Evolutionary conservation across 2,797 vertebrate genomes (phyloP).

Genomic region (Anniella stebbinsi): DNA sequence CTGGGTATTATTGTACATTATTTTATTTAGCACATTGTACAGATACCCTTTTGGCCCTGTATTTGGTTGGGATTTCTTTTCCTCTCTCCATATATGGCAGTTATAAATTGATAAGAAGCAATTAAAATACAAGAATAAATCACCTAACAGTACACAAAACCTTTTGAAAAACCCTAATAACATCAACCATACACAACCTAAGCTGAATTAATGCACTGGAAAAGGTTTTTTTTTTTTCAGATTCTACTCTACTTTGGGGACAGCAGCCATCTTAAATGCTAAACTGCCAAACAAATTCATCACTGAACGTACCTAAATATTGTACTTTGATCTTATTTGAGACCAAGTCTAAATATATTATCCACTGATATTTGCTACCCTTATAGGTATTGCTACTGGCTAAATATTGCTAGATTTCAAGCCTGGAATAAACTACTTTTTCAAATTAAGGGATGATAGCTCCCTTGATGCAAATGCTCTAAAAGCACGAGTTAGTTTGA

Average conservation of each 20-base stretch:
- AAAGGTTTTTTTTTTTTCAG: not conserved
- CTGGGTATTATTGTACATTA: not conserved
- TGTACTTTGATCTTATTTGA: not conserved
- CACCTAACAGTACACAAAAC: not conserved
- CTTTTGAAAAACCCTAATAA: not conserved
- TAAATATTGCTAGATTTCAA: not conserved
- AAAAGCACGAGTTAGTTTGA: too few species aligned
- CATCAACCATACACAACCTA: not conserved
- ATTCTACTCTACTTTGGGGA: too few species aligned
- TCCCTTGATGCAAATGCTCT: too few species aligned
- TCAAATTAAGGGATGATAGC: not conserved
- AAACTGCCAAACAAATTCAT: too few species aligned
- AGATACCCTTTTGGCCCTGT: not conserved
- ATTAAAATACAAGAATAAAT: not conserved
- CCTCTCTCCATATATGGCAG: too few species aligned
- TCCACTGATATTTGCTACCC: not conserved
- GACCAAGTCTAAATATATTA: not conserved
- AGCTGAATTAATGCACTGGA: not conserved
- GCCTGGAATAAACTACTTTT: not conserved
- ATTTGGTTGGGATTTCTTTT: not conserved
- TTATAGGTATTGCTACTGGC: not conserved
- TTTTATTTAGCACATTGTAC: not conserved
- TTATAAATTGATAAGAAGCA: too few species aligned
- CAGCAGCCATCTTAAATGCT: too few species aligned
- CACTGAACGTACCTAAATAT: not conserved